Base-by-base conservation (phyloP, 2,797 vertebrate species). In the Periparus ater region DNA sequence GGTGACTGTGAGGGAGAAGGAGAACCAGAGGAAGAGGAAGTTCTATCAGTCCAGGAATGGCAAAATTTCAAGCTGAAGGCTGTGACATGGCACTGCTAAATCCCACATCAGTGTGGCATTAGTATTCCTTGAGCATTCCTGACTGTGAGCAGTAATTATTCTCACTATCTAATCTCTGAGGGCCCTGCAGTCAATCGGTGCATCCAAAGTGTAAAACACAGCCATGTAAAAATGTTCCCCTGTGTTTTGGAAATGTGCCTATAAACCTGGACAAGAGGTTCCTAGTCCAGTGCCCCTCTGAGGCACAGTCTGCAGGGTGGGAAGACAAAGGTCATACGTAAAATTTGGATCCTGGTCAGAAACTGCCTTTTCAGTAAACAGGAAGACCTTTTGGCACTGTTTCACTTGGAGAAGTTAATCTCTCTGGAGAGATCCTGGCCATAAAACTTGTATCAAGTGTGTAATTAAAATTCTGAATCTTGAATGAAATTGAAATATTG, bases 331-430 rank as follows among this genome's bases (percentile, higher is more conserved):
- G 65, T 91, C 86, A 83, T 75, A 83, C 0, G 10, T 94, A 89
- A 85, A 81, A 83, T 80, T 92, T 93, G 89, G 78, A 93, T 74
- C 67, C 67, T 47, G 67, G 61, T 84, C 57, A 94, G 60, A 90
- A 95, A 91, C 48, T 89, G 89, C 70, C 80, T 92, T 91, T 94
- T 94, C 91, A 85, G 55, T 89, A 90, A 92, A 86, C 91, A 95
- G 93, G 89, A 92, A 91, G 65, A 92, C 36, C 22, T 91, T 94
- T 77, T 91, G 85, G 60, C 85, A 62, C 38, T 45, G 54, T 61
- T 89, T 88, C 87, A 68, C 61, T 85, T 55, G 82, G 85, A 93
- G 90, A 87, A 82, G 53, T 84, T 91, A 92, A 70, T 88, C 63
- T 92, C 65, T 53, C 62, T 63, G 32, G 50, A 88, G 79, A 77